Evolutionary conservation across 2,888 invertebrate species (phyloP).

Genomic region (Serripes groenlandicus): DNA sequence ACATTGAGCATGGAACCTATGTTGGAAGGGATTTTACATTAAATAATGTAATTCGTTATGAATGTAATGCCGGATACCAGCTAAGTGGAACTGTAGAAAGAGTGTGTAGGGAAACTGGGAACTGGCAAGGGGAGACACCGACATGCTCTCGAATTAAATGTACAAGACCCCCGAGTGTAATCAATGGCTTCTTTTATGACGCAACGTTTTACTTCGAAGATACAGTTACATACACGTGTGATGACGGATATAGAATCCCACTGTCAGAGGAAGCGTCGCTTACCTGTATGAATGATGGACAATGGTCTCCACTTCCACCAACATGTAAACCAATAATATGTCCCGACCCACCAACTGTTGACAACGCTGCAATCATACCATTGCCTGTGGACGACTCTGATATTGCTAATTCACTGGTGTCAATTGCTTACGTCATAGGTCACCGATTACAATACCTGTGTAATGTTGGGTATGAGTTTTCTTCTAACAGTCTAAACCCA

Average conservation of each 20-base stretch:
- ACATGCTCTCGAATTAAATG: slow-evolving; percentile 80
- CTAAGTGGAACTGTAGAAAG: slow-evolving; percentile 76
- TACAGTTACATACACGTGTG: slow-evolving; percentile 91
- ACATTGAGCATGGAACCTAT: slow-evolving; percentile 68
- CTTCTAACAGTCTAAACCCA: slow-evolving; percentile 61
- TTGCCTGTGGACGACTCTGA: too few relatives aligned
- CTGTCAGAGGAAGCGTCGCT: slow-evolving; percentile 71
- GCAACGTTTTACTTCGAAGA: slow-evolving; percentile 62
- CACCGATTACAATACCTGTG: slow-evolving; percentile 69
- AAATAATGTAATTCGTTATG: slow-evolving; percentile 77
- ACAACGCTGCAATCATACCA: slow-evolving; percentile 49
- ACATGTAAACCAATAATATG: slow-evolving; percentile 60
- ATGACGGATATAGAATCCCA: slow-evolving; percentile 88
- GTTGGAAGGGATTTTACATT: slow-evolving; percentile 68
- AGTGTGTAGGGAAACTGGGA: slow-evolving; percentile 81
- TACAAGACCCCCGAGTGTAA: slow-evolving; percentile 73
- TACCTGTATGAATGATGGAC: slow-evolving; percentile 74
- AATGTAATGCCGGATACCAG: slow-evolving; percentile 82
- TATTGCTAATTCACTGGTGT: slow-evolving; percentile 38
- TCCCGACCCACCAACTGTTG: slow-evolving; percentile 44
- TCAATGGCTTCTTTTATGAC: slow-evolving; percentile 66
- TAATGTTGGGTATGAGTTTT: slow-evolving; percentile 72
- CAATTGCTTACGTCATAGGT: slow-evolving; percentile 54
- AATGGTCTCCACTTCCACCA: slow-evolving; percentile 67
- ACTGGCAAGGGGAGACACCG: slow-evolving; percentile 80